Base-by-base conservation (phyloP, 1,140 invertebrate genomes). In the Macrotrachela quadricornifera region DNA sequence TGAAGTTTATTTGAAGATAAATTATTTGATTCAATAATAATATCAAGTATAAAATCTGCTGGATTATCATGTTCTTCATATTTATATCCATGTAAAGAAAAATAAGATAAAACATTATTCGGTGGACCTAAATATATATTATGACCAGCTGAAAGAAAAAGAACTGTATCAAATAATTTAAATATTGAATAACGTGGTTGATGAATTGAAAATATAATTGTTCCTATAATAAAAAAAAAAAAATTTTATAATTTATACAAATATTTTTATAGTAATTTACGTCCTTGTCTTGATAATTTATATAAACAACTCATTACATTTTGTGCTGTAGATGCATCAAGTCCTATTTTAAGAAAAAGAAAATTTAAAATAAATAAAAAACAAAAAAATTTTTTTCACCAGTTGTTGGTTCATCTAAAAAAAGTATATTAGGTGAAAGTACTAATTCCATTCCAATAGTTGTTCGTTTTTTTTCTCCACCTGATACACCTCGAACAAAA, bases 401-500 rank as follows among this genome's bases (percentile, higher is more conserved):
- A 48, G 68, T 67, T 13, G 68, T 70, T n/a, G 68, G 68, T 55
- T 71, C 67, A 59, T 71, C 68, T 14, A 70, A 61, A 53, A 69
- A 70, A 17, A 70, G 59, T 6, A 70, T 61, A n/a, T 59, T 60
- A 17, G 68, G 67, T 12, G 61, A 62, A 45, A 63, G 69, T 51
- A 70, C 65, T 59, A 70, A 57, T 57, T 70, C 68, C 66, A 69
- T 69, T 14, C 66, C 68, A 52, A 70, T 69, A 56, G 64, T 67
- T 12, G 62, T 63, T 39, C 68, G 55, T 51, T 70, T 70, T 41
- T 65, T 57, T 56, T 70, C 68, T n/a, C 67, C 68, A 18, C 68
- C 67, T 10, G 68, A 70, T 16, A 70, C 60, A 42, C 68, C 68
- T 14, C 68, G 59, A 18, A 63, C 65, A 46, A 69, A 66, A 46